Conservation (phyloP, 1,140 invertebrate species). For the Araneus ventricosus region DNA sequence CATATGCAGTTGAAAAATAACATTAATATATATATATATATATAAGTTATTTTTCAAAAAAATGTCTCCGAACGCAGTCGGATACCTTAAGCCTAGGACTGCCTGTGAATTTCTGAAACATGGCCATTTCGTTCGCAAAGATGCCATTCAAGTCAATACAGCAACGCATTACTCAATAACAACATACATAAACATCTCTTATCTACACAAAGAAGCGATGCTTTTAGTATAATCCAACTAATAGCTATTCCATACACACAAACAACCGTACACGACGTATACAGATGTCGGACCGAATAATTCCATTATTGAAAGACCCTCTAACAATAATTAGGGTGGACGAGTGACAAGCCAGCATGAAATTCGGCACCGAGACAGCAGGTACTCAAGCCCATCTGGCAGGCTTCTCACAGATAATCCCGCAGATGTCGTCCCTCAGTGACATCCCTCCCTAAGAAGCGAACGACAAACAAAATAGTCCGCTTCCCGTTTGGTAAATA, state of each 20-base stretch:
- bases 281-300: not conserved
- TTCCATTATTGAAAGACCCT: not conserved
- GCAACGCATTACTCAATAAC: too few species aligned
- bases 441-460: not conserved
- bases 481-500: not conserved
- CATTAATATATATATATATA: too few species aligned
- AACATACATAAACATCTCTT: too few species aligned
- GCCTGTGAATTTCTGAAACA: too few species aligned
- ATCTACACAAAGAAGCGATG: too few species aligned
- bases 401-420: not conserved
- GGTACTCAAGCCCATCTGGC: not conserved
- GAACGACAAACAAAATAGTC: slow-evolving; percentile 1
- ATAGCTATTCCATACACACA: not conserved
- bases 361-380: not conserved
- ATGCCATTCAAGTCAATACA: too few species aligned
- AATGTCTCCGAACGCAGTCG: too few species aligned
- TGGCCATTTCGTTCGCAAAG: too few species aligned
- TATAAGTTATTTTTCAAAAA: too few species aligned
- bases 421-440: not conserved
- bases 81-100: too few species aligned
- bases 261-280: not conserved
- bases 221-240: not conserved
- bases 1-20: too few species aligned
- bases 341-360: not conserved
- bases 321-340: not conserved